Evolutionary conservation across 2,113 vertebrate species (phyloP).

Genomic region (Pterophyllum scalare): DNA sequence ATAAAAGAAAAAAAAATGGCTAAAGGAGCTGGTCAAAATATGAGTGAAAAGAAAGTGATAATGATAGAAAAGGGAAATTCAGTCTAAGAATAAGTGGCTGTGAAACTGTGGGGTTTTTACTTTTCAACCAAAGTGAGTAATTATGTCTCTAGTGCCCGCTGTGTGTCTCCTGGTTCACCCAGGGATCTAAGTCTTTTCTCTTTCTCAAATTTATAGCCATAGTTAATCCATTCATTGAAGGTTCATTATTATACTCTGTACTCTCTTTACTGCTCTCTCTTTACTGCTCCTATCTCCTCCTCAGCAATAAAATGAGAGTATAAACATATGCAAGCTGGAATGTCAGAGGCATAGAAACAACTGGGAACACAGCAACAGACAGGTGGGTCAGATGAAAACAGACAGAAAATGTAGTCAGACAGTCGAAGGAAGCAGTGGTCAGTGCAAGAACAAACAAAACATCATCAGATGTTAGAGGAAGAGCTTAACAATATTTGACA

Average conservation of each 20-base stretch:
- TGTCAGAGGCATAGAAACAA: background rate
- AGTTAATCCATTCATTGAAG: background rate
- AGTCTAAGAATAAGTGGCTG: background rate
- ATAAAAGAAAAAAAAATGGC: background rate
- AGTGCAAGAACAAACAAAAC: background rate
- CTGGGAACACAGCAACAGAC: background rate
- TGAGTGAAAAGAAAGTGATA: background rate
- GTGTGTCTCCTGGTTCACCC: background rate
- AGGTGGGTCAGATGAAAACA: background rate
- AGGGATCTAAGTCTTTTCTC: background rate
- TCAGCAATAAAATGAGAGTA: background rate
- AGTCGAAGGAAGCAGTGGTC: background rate
- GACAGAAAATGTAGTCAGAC: background rate
- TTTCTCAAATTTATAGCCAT: background rate
- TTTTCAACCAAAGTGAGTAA: background rate
- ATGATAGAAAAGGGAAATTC: background rate
- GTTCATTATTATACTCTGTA: background rate
- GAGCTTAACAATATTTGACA: constrained; percentile 1
- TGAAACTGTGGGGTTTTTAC: background rate
- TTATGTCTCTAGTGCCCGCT: background rate
- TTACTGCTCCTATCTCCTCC: background rate
- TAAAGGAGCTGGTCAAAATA: background rate
- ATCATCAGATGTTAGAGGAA: background rate
- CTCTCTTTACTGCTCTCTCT: background rate
- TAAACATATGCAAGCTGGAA: background rate